phyloP scores from a whole-genome alignment of 2,797 vertebrate genomes.

The Pempheris klunzingeri region DNA sequence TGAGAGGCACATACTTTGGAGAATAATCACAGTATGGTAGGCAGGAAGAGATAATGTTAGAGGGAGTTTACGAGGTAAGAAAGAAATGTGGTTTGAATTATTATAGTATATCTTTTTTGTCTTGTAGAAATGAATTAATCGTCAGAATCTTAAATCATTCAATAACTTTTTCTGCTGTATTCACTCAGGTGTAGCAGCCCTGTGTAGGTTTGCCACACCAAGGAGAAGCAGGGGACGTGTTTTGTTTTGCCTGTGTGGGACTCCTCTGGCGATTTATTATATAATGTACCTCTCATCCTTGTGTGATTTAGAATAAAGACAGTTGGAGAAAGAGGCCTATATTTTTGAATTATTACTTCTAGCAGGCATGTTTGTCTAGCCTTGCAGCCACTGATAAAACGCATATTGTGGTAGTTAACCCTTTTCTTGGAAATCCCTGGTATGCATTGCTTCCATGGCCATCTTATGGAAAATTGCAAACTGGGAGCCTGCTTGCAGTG shows the following conservation, averaged over 20 bases:
- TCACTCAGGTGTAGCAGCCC: constrained; percentile 9
- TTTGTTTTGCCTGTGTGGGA: constrained; percentile 10
- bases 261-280: constrained; percentile 35
- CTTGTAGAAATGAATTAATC: constrained; percentile 14
- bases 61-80: constrained; percentile 13
- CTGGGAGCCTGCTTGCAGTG: neutral
- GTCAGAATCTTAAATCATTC: constrained; percentile 15
- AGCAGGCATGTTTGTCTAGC: constrained; percentile 6
- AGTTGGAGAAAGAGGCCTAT: constrained; percentile 26
- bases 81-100: constrained; percentile 8
- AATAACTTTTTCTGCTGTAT: constrained; percentile 15
- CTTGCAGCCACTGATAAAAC: constrained; percentile 14
- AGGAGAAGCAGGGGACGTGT: neutral
- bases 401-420: neutral
- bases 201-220: constrained; percentile 1
- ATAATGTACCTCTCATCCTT: constrained; percentile 12
- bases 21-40: constrained; percentile 49
- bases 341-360: constrained; percentile 26
- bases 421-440: neutral
- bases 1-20: constrained; percentile 33
- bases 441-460: neutral
- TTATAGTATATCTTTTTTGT: constrained; percentile 7
- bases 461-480: constrained; percentile 4
- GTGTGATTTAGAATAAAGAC: constrained; percentile 33
- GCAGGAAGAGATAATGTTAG: constrained; percentile 30